These are phyloP conservation scores for Saccopteryx leptura DNA, from an alignment of 2,113 vertebrate species.

Conservation along the genomic window DNA sequence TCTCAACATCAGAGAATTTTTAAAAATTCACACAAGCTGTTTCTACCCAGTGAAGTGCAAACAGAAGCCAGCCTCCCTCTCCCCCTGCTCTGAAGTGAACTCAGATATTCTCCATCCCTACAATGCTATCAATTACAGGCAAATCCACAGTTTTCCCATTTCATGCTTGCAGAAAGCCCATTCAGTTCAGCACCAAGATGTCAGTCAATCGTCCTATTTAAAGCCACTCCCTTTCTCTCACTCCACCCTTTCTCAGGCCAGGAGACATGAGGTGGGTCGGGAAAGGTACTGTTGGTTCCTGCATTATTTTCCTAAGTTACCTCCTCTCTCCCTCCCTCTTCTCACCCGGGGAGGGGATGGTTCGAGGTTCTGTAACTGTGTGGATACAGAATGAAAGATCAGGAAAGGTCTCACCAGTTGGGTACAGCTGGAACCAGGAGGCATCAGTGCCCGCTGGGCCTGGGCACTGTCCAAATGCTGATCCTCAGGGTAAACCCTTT, in stretches of 20 bases:
- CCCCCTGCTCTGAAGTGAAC: background rate
- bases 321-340: background rate
- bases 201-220: background rate
- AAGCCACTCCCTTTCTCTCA: background rate
- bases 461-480: background rate
- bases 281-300: background rate
- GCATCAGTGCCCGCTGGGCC: accelerated
- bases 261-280: background rate
- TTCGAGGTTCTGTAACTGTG: background rate
- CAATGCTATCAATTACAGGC: background rate
- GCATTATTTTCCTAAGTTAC: background rate
- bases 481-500: background rate
- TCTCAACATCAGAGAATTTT: background rate
- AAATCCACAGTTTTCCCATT: background rate
- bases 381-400: background rate
- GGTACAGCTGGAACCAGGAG: background rate
- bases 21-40: background rate
- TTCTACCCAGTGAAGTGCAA: background rate
- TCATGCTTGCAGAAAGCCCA: background rate
- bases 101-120: background rate
- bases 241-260: background rate
- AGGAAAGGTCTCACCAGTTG: background rate
- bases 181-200: background rate
- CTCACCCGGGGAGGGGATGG: background rate
- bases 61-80: background rate